Evolutionary conservation across 2,797 vertebrate species (phyloP), one percentile per base, ranked within the genome.

Genomic region (Salmo trutta): DNA sequence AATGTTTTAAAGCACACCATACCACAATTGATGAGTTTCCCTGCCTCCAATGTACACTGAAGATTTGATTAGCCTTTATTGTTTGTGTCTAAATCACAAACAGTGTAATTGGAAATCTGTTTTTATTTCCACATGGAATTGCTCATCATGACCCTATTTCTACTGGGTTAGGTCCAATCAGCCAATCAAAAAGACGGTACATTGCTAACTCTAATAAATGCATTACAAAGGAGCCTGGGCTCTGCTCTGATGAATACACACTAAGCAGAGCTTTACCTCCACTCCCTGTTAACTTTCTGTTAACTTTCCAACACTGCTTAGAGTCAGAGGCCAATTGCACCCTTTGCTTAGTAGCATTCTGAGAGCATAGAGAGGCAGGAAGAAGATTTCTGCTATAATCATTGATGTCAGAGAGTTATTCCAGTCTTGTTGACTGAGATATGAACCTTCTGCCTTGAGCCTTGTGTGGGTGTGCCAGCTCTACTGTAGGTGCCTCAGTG

Each of bases 391-490:
- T 88, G 78, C 73, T 81, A 79, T 88, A 86, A 85, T 77, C 83
- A 67, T 27, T 85, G 75, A 86, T 88, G 82, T 76, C 79, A 62
- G 51, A 64, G 51, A 89, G 79, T 86, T 83, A 84, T 83, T 7
- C 84, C 87, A 90, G 86, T 76, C 74, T 87, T 51, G 88, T 84
- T 87, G 82, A 89, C 87, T 86, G 86, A 89, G 92, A 90, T 33
- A 65, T 24, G 19, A 53, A 70, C 77, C 54, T 29, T 75, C 79
- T 74, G 87, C 86, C 88, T 78, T 82, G 29, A 83, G 90, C 83
- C 83, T 77, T 88, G 76, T 79, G 84, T 85, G 81, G 83, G 86
- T 81, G 41, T 47, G 41, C 41, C 41, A 47, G 8, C 41, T 47
- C 41, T 47, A 10, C 41, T 47, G 41, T 47, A 47, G 41, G 41